Conservation (phyloP, 2,888 invertebrate genomes). For the Blastobasis lacticolella region DNA sequence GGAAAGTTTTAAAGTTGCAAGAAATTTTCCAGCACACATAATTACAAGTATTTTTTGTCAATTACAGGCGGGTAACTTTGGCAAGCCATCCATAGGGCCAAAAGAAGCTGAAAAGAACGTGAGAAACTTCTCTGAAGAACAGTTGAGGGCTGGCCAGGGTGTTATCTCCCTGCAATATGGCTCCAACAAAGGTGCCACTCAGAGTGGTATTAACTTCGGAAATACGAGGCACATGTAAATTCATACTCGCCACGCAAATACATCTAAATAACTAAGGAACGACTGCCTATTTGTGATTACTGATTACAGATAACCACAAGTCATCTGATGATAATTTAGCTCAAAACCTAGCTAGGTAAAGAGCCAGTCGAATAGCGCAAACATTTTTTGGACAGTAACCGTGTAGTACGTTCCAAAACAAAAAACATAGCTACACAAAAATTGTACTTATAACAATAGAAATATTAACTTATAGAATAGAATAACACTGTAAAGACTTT, state of each 20-base stretch:
- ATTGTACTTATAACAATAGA: slow-evolving; percentile 10
- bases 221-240: slow-evolving; percentile 96
- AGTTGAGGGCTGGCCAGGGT: slow-evolving; percentile 92
- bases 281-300: no score
- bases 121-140: slow-evolving; percentile 94
- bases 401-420: neutral
- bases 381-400: no score
- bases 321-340: no score
- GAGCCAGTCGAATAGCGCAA: no score
- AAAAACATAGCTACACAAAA: neutral
- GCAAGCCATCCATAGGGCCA: slow-evolving; percentile 93
- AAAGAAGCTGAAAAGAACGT: slow-evolving; percentile 97
- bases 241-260: neutral
- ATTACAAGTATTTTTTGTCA: neutral
- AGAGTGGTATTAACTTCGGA: slow-evolving; percentile 97
- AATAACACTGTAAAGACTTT: slow-evolving; percentile 1
- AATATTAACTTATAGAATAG: slow-evolving; percentile 8
- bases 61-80: slow-evolving; percentile 83
- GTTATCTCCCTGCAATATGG: slow-evolving; percentile 97
- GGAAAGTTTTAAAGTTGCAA: no score
- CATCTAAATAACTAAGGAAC: no score
- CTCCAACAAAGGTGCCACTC: slow-evolving; percentile 97
- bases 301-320: no score
- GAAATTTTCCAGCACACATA: no score
- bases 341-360: no score